A percentile compares a stretch with the other conserved stretches of the same genome.
phyloP scores from a whole-genome alignment of 2,888 invertebrate genomes.

The Clistopyga incitator region DNA sequence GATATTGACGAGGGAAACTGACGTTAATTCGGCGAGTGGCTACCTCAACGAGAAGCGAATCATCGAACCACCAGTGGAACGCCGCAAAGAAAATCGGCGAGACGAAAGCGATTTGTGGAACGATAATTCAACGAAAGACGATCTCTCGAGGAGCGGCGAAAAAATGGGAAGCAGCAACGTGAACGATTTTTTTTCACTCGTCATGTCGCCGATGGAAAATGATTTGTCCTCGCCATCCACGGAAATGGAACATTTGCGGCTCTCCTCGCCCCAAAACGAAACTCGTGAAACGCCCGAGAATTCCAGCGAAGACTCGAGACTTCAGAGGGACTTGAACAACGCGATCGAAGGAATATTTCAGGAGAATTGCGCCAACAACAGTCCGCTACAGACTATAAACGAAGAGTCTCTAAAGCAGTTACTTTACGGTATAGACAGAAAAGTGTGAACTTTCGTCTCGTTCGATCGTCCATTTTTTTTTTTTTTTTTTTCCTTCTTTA shows the following conservation, averaged over 20 bases:
- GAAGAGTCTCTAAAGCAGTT: conserved; percentile 85
- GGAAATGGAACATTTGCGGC: conserved; percentile 88
- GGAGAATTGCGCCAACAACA: conserved; percentile 67
- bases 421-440: conserved; percentile 81
- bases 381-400: conserved; percentile 84
- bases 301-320: conserved; percentile 36
- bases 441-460: conserved; percentile 48
- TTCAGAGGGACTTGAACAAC: conserved; percentile 66
- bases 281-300: conserved; percentile 41
- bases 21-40: conserved; percentile 47
- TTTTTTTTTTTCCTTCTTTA: conserved; percentile 22
- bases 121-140: conserved; percentile 2
- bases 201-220: conserved; percentile 85
- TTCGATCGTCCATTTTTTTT: background rate
- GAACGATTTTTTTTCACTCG: conserved; percentile 84
- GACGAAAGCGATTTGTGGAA: conserved; percentile 45
- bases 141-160: conserved; percentile 40
- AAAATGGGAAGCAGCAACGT: conserved; percentile 73
- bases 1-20: conserved; percentile 76
- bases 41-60: conserved; percentile 36
- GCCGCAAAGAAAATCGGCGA: background rate
- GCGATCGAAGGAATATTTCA: conserved; percentile 70
- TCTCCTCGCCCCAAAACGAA: conserved; percentile 83
- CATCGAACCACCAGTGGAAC: background rate
- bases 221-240: conserved; percentile 88